Percentiles rank a stretch among this genome's conserved stretches.
Conservation (phyloP, 2,888 invertebrate species). For the Nysson spinosus region DNA sequence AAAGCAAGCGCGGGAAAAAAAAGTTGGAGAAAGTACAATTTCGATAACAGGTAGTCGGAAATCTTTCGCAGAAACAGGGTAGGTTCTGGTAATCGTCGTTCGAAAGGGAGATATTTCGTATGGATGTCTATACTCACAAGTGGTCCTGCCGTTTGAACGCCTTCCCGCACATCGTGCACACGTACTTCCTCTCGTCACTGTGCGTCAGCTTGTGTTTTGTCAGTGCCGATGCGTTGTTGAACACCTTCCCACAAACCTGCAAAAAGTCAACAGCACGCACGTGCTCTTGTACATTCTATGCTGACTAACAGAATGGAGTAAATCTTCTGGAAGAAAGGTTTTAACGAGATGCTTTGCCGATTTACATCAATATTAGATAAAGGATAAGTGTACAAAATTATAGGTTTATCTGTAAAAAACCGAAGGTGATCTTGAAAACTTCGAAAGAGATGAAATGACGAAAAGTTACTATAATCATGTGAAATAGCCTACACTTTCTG, state of each 20-base stretch:
- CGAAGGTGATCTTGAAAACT: too few species aligned
- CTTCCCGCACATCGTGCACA: conserved; percentile 96
- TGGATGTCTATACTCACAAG: conserved; percentile 85
- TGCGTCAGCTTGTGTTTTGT: conserved; percentile 98
- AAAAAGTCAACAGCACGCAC: conserved; percentile 41
- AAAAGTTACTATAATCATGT: too few species aligned
- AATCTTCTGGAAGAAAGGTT: too few species aligned
- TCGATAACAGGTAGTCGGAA: conserved; percentile 18
- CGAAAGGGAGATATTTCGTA: conserved; percentile 30
- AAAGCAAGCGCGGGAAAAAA: conserved; percentile 3
- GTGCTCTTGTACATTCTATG: conserved; percentile 15
- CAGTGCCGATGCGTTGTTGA: conserved; percentile 97
- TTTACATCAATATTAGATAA: too few species aligned
- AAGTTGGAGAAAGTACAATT: not conserved
- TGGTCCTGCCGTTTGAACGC: conserved; percentile 99
- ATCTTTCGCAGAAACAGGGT: not conserved
- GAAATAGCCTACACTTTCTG: too few species aligned
- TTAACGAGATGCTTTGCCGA: too few species aligned
- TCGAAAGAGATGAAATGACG: too few species aligned
- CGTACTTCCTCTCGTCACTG: conserved; percentile 98
- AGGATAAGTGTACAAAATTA: too few species aligned
- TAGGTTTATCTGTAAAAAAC: too few species aligned
- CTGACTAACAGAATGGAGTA: conserved; percentile 12
- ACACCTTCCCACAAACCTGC: conserved; percentile 96
- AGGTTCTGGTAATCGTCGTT: conserved; percentile 24